These are phyloP conservation scores for Stigmatopora argus DNA, from an alignment of 2,113 vertebrate genomes.

Conservation along the genomic window DNA sequence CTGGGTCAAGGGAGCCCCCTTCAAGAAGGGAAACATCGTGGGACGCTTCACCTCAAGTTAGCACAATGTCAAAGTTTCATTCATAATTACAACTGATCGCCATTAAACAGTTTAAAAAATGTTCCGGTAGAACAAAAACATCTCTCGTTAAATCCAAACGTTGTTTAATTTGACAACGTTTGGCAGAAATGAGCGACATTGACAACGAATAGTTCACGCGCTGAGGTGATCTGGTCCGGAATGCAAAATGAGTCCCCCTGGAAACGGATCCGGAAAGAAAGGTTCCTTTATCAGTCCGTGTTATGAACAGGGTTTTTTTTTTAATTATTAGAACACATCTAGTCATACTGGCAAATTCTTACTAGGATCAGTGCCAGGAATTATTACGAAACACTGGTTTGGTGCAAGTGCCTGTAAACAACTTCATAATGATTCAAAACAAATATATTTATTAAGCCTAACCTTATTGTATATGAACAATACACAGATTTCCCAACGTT, in stretches of 20 bases:
- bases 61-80: background rate
- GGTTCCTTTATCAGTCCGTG: background rate
- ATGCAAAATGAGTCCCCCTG: conserved; percentile 15
- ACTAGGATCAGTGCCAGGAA: too few species aligned
- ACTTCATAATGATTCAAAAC: too few species aligned
- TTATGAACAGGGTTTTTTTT: too few species aligned
- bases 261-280: conserved; percentile 17
- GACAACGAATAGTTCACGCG: background rate
- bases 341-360: too few species aligned
- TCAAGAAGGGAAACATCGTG: conserved; percentile 13
- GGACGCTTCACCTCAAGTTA: background rate
- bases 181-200: background rate
- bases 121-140: background rate
- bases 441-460: too few species aligned
- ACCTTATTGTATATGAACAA: too few species aligned
- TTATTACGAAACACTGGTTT: too few species aligned
- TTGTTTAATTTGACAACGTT: background rate
- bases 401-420: too few species aligned
- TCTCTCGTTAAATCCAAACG: background rate
- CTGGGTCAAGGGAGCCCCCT: conserved; percentile 6
- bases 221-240: background rate
- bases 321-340: too few species aligned
- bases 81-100: background rate
- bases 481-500: too few species aligned
- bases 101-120: background rate